A percentile compares a stretch with the other conserved stretches of the same genome.
phyloP scores from a whole-genome alignment of 2,113 vertebrate genomes.

The Megalops atlanticus region DNA sequence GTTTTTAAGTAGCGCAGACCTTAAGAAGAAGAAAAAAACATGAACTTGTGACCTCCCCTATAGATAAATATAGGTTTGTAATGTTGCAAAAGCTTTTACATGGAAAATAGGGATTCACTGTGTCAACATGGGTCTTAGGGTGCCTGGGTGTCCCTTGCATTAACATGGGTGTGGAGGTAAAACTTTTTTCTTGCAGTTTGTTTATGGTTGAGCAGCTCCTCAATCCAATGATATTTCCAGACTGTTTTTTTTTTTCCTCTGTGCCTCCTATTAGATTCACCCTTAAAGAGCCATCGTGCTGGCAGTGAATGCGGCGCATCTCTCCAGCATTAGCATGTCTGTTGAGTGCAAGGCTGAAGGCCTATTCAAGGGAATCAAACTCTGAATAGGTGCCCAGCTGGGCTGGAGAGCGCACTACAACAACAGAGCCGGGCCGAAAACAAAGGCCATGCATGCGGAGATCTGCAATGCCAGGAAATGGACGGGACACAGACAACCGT shows the following conservation, averaged over 20 bases:
- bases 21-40: constrained; percentile 58
- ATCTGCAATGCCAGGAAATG: constrained; percentile 7
- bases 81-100: constrained; percentile 46
- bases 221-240: constrained; percentile 14
- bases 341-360: constrained; percentile 18
- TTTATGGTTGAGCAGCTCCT: constrained; percentile 18
- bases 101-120: constrained; percentile 15
- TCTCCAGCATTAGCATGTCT: constrained; percentile 18
- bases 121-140: constrained; percentile 21
- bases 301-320: neutral
- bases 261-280: constrained; percentile 14
- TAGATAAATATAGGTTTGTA: constrained; percentile 46
- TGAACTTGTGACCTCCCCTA: constrained; percentile 54
- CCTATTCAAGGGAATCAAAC: constrained; percentile 13
- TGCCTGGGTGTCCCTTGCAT: neutral
- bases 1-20: constrained; percentile 45
- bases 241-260: constrained; percentile 16
- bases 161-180: neutral
- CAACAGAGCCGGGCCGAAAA: neutral
- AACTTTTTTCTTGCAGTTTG: constrained; percentile 20
- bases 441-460: constrained; percentile 6
- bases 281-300: neutral
- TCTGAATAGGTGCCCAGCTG: constrained; percentile 20
- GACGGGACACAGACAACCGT: constrained; percentile 4
- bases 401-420: neutral